These are phyloP conservation scores for Percina caprodes DNA, from an alignment of 2,113 vertebrate genomes.

Conservation along the genomic window DNA sequence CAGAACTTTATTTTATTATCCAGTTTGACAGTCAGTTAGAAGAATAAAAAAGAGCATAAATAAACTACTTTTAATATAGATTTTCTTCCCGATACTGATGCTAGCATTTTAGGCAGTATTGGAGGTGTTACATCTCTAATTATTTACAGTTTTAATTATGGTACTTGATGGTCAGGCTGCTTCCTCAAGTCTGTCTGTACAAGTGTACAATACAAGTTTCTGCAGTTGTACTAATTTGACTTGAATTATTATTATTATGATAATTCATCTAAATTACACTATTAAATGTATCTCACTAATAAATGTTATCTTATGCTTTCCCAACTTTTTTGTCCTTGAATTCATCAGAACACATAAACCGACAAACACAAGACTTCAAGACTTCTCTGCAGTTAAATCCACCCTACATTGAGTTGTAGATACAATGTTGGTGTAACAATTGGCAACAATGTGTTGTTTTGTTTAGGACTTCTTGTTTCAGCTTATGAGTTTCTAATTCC, in stretches of 20 bases:
- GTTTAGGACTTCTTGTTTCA: too few relatives aligned
- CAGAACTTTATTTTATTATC: too few relatives aligned
- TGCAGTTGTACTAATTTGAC: neutral
- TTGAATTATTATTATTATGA: too few relatives aligned
- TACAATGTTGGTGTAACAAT: neutral
- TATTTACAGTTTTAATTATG: neutral
- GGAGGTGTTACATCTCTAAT: too few relatives aligned
- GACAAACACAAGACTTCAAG: neutral
- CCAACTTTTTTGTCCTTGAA: neutral
- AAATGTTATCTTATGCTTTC: neutral
- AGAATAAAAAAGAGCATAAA: too few relatives aligned
- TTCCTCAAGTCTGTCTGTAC: neutral
- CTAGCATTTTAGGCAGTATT: too few relatives aligned
- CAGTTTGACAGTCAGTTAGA: too few relatives aligned
- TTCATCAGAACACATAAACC: neutral
- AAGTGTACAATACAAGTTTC: too few relatives aligned
- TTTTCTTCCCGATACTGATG: too few relatives aligned
- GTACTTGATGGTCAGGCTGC: neutral
- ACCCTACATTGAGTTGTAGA: too few relatives aligned
- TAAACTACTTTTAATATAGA: too few relatives aligned
- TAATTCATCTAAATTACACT: neutral
- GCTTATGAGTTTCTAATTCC: too few relatives aligned
- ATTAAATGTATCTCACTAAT: neutral
- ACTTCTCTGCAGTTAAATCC: neutral
- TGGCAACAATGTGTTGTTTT: neutral